Conservation (phyloP, 2,797 vertebrate genomes). For the Poeciliopsis presidionis region DNA sequence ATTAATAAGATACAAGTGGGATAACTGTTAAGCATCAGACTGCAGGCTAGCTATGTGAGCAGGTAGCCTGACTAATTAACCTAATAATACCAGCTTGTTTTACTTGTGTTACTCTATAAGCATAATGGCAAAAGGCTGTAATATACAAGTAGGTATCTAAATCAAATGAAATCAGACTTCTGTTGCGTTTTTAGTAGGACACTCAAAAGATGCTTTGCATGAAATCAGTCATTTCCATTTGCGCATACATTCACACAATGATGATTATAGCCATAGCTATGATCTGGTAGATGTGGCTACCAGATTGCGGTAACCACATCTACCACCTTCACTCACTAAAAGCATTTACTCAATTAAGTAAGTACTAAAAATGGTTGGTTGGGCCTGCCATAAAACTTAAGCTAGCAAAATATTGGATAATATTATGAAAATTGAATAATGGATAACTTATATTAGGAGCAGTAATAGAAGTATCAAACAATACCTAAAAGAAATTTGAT, state of each 20-base stretch:
- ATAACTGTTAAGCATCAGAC: not conserved
- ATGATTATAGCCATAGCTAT: no score
- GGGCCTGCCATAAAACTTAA: not conserved
- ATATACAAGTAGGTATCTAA: not conserved
- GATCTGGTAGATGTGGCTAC: no score
- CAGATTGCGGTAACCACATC: no score
- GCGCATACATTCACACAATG: no score
- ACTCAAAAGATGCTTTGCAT: no score
- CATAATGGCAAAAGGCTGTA: not conserved
- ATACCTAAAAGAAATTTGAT: no score
- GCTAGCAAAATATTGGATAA: not conserved
- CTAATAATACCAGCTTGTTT: not conserved
- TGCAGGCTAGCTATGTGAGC: not conserved
- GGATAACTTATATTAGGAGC: not conserved
- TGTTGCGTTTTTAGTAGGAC: no score
- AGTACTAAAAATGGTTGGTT: not conserved
- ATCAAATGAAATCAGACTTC: no score
- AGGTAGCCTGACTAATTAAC: not conserved
- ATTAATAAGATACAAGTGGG: not conserved
- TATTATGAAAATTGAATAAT: not conserved
- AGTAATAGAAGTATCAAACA: not conserved
- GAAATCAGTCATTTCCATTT: no score
- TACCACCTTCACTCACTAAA: no score
- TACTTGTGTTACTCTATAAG: not conserved
- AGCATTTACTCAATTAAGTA: not conserved